Base-by-base conservation (phyloP, 2,797 vertebrate species). In the Euphonia xanthogaster region DNA sequence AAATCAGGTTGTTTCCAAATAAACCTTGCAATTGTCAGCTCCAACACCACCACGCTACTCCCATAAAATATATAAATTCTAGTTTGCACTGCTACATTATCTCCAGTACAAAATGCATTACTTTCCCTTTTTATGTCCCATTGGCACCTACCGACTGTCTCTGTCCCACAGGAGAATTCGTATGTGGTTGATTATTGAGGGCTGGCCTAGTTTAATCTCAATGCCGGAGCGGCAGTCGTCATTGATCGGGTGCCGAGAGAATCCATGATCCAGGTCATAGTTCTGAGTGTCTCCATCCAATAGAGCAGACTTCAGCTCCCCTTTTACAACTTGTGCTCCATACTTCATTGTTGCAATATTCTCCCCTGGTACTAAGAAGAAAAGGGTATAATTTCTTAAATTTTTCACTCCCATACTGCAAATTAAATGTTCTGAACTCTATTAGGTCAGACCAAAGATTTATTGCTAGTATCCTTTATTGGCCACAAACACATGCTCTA, bases 311-410 rank as follows among this genome's bases (percentile, higher is more conserved):
- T 99, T 99, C 95, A 99, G 98, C 96, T 99, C 99, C 7, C 99
- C 99, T 96, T 99, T 99, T 39, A 99, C 98, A 91, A 99, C 99
- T 96, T 99, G 99, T 9, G 99, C 99, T 18, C 99, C 99, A 15
- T 99, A 98, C 93, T 99, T 99, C 99, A 99, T 99, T 31, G 99
- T 99, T 90, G 99, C 99, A 45, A 99, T 99, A 96, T 99, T 99
- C 96, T 99, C 99, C 95, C 99, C 99, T 2, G 99, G 99, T 95
- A 99, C 99, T 99, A 90, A 35, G 50, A 71, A 77, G 22, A 93
- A 88, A 93, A 85, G 28, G 5, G 95, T 84, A 71, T 23, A 66
- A 82, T 6, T 44, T 28, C 24, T 87, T 83, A 39, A 33, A 27
- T 61, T 75, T 77, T 78, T 60, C 13, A 27, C 8, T 50, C 14